Conservation (phyloP, 2,113 vertebrate species). For the Oreochromis niloticus region DNA sequence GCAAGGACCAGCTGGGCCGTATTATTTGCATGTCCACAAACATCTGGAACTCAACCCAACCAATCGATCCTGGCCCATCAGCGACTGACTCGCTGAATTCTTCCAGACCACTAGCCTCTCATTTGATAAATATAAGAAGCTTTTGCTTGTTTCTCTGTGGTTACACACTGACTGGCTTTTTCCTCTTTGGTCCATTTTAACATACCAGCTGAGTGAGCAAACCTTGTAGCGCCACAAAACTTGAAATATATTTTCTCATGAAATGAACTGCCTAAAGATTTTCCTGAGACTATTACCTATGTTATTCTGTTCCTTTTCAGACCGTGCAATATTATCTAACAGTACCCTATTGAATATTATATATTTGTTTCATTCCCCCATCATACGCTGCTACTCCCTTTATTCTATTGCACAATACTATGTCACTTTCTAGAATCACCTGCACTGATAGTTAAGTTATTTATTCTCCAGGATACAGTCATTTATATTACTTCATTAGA, state of each 20-base stretch:
- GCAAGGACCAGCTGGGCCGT: background rate
- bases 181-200: background rate
- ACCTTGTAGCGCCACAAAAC: background rate
- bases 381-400: background rate
- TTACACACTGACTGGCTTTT: background rate
- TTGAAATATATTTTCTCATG: background rate
- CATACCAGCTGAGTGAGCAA: background rate
- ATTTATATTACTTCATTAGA: background rate
- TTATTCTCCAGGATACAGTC: background rate
- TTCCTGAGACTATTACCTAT: no score
- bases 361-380: background rate
- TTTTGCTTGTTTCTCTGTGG: background rate
- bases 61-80: slow-evolving; percentile 36
- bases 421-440: background rate
- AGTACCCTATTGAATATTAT: background rate
- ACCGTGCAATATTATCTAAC: background rate
- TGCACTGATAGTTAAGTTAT: background rate
- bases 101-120: slow-evolving; percentile 7
- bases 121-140: background rate
- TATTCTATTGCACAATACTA: background rate
- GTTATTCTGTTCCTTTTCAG: background rate
- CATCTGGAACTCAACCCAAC: slow-evolving; percentile 61
- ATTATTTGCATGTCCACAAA: slow-evolving; percentile 43
- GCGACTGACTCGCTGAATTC: slow-evolving; percentile 28
- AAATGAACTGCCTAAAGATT: background rate